Evolutionary conservation across 2,113 vertebrate species (phyloP), one percentile per base, ranked within the genome.

Genomic region (Aphyosemion australe): DNA sequence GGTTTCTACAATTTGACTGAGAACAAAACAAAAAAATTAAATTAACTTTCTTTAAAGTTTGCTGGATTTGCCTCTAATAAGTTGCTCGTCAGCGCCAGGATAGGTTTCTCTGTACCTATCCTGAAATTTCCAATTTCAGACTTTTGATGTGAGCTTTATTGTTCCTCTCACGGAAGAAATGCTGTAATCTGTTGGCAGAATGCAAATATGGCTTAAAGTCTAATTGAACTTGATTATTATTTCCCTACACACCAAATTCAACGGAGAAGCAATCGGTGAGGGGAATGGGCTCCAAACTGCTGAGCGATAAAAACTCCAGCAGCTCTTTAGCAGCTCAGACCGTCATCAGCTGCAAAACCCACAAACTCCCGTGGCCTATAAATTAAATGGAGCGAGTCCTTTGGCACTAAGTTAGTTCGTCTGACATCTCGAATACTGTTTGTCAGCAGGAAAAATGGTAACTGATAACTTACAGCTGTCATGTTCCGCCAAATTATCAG

Each of bases 161-260:
- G 61, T 72, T 78, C 65, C 65, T 72, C 80, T 60, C 61, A 21
- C 69, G 57, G 48, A 77, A 60, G 53, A 9, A 12, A 6, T 15
- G 43, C 63, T 56, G 56, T 72, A 70, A 79, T 83, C 79, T 71
- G 65, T 70, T 82, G 86, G 83, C 85, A 61, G 71, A 65, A 82
- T 80, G 81, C 74, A 86, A 82, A 89, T 84, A 80, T 61, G 69
- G 48, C 74, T 67, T 73, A 78, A 81, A 67, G 79, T 74, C 80
- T 87, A 85, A 91, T 88, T 90, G 82, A 88, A 87, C 76, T 78
- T 57, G 60, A 88, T 88, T 88, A 90, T 84, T 78, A 86, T 88
- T 80, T 78, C 82, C 77, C 84, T 56, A 62, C 74, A 71, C 62
- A 70, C 75, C 73, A 65, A 63, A 73, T 79, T 78, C 69, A 39